Percentiles rank a stretch among this genome's conserved stretches.
Evolutionary conservation across 2,797 vertebrate genomes (phyloP).

Genomic region (Schizopygopsis malacanthus): DNA sequence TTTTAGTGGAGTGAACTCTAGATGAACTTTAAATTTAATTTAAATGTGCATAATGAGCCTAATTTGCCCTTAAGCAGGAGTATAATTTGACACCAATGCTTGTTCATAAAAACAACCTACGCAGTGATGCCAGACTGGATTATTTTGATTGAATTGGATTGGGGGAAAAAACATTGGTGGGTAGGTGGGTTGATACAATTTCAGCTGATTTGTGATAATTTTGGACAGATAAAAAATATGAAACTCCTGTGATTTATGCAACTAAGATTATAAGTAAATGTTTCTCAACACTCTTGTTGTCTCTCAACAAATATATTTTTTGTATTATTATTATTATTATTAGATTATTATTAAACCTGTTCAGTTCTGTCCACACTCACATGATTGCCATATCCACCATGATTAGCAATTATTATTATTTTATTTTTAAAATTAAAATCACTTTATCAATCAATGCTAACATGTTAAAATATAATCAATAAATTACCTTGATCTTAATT

Average conservation of each 20-base stretch:
- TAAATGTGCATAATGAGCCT: conserved; percentile 43
- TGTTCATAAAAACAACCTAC: conserved; percentile 28
- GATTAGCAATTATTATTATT: background rate
- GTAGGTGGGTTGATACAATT: background rate
- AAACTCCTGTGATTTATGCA: background rate
- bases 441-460: no score
- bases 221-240: background rate
- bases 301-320: background rate
- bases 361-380: background rate
- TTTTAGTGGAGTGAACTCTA: conserved; percentile 15
- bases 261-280: background rate
- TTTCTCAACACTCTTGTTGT: background rate
- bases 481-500: no score
- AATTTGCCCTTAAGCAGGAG: conserved; percentile 38
- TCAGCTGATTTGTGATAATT: background rate
- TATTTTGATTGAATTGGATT: background rate
- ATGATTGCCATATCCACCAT: background rate
- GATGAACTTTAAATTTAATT: conserved; percentile 34
- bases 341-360: background rate
- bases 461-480: no score
- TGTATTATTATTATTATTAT: background rate
- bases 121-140: background rate
- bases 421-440: no score
- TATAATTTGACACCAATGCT: conserved; percentile 43
- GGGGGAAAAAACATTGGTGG: background rate